Conservation (phyloP, 2,888 invertebrate species). For the Lissonota sp. region DNA sequence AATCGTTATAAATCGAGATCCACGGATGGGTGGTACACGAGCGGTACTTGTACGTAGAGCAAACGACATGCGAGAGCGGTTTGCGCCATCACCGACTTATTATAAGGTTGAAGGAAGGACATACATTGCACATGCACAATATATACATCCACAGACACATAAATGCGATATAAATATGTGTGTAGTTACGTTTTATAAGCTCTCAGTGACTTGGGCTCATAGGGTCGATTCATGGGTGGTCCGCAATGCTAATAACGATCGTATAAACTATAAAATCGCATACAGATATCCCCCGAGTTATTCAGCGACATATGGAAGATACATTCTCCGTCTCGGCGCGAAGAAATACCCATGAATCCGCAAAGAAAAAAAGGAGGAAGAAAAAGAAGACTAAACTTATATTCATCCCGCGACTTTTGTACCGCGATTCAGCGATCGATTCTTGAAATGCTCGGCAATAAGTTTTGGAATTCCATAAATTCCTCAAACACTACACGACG, state of each 20-base stretch:
- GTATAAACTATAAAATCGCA: slow-evolving; percentile 41
- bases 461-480: slow-evolving; percentile 38
- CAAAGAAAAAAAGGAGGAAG: slow-evolving; percentile 12
- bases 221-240: slow-evolving; percentile 83
- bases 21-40: slow-evolving; percentile 82
- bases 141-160: slow-evolving; percentile 6
- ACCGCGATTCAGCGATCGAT: slow-evolving; percentile 8
- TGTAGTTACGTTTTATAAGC: slow-evolving; percentile 59
- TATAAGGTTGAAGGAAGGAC: slow-evolving; percentile 71
- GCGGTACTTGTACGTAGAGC: slow-evolving; percentile 81
- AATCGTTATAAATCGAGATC: slow-evolving; percentile 83
- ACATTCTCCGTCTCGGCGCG: slow-evolving; percentile 36
- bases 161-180: slow-evolving; percentile 2
- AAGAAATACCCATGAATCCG: slow-evolving; percentile 39
- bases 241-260: slow-evolving; percentile 79
- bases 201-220: slow-evolving; percentile 71
- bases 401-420: background rate
- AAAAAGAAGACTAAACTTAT: slow-evolving; percentile 7
- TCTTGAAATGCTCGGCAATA: slow-evolving; percentile 17
- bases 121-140: slow-evolving; percentile 26
- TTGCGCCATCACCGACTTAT: slow-evolving; percentile 75
- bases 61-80: slow-evolving; percentile 77
- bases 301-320: slow-evolving; percentile 39
- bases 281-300: slow-evolving; percentile 19
- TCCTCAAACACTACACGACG: slow-evolving; percentile 28